Evolutionary conservation across 2,113 vertebrate genomes (phyloP), one percentile per base, ranked within the genome.

Genomic region (Phyllopteryx taeniolatus): DNA sequence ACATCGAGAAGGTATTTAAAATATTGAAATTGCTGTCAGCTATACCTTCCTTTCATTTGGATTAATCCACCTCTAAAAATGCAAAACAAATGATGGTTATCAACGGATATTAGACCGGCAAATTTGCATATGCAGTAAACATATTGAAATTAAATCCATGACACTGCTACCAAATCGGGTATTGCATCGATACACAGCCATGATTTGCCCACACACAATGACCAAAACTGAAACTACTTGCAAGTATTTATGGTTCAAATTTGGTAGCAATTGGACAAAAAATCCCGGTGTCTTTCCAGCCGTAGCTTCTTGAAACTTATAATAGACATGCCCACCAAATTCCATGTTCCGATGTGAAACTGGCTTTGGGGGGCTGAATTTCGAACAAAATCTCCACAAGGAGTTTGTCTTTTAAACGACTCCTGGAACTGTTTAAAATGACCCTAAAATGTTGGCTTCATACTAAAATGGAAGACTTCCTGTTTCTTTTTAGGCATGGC

Each of bases 1-100:
- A 76, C n/a, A 27, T 22, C n/a, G 39, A 65, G 43, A 65, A 22
- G 63, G n/a, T 46, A 46, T 66, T 27, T 66, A 22, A 66, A 66
- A 22, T 66, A 44, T 66, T 8, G n/a, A 31, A 47, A 66, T 27
- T 46, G 63, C 62, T 44, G 39, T 44, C 62, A 44, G 62, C 39
- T 64, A 2, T 17, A 13, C 39, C 62, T 64, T 63, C 62, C 20
- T 71, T 57, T 65, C 31, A 22, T 8, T 67, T 51, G 22, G 13
- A 17, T 46, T 75, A 43, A 46, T 65, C 19, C 5, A 43, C 10
- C n/a, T 22, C 63, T 66, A 47, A 66, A 60, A 60, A 59, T 31
- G 57, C 12, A 11, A 14, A 6, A 22, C 42, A 46, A 42, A 15
- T 47, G 43, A 17, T 47, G 7, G 20, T 66, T 66, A 47, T 46